Conservation (phyloP, 2,797 vertebrate genomes). For the Decapterus maruadsi region DNA sequence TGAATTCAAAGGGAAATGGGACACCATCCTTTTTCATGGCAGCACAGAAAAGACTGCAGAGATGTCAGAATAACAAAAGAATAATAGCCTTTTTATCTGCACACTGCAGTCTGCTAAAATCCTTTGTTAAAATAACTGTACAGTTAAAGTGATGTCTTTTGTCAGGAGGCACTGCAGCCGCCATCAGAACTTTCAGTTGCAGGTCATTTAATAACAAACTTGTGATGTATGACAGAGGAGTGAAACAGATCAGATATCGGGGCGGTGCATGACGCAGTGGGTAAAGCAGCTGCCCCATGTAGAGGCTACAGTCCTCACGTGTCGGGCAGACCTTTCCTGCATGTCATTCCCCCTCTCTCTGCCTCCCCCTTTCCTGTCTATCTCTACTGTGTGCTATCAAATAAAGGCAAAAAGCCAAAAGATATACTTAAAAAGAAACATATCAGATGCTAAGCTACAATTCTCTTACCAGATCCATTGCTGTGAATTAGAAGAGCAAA, state of each 20-base stretch:
- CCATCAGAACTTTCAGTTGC: constrained; percentile 40
- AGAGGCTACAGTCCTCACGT: no score
- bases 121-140: constrained; percentile 69
- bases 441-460: constrained; percentile 15
- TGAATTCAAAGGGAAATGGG: constrained; percentile 62
- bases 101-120: constrained; percentile 65
- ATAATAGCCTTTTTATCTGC: constrained; percentile 74
- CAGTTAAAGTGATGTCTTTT: constrained; percentile 57
- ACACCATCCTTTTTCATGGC: constrained; percentile 56
- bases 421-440: no score
- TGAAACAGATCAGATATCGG: constrained; percentile 30
- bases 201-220: constrained; percentile 52
- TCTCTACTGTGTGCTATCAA: no score
- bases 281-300: no score
- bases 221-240: constrained; percentile 30
- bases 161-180: constrained; percentile 38
- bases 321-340: no score
- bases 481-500: constrained; percentile 29
- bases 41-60: constrained; percentile 69
- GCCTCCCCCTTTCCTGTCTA: no score
- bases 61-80: constrained; percentile 81
- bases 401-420: no score
- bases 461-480: constrained; percentile 6
- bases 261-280: no score
- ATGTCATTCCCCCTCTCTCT: no score